Base-by-base conservation (phyloP, 1,140 invertebrate genomes). In the Trichonephila clavata region DNA sequence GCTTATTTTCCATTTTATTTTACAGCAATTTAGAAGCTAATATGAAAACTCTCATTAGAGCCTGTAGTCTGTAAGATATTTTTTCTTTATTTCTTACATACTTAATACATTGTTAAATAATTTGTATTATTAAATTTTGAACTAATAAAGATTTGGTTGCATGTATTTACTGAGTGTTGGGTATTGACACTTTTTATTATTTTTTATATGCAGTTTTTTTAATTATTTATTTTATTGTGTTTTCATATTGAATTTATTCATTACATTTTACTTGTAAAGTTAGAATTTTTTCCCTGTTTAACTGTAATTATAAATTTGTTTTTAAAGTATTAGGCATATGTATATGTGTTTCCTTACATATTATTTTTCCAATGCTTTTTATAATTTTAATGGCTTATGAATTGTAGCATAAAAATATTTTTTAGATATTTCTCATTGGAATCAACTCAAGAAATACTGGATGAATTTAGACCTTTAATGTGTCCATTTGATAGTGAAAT, bases 371-470 rank as follows among this genome's bases (percentile, higher is more conserved):
- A 39, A 39, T 39, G 32, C 32, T 39, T 68, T 68, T 86, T 86
- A 57, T n/a, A 8, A 57, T 86, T 59, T 57, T 20, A 86, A 57
- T 24, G 50, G 50, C 5, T 50, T 50, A 50, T 50, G 10, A 13
- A 50, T 50, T 50, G 50, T 10, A 50, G 50, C 50, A 68, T 77
- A 14, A 14, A 71, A 71, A 27, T 77, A 84, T 32, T 63, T 95
- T 94, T 68, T 95, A 98, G 97, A 63, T 98, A 98, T 95, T 98
- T 98, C 95, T 96, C 97, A 8, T 95, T 97, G 27, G 95, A 96
- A 27, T 97, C 98, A 2, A 99, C 98, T 0, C 97, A 97, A 96
- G 98, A 99, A 96, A 98, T 99, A 95, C 95, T 99, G 90, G 98
- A 94, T 8, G 86, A 94, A 68, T 90, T 89, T 57, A 65, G 87